phyloP scores from a whole-genome alignment of 2,888 invertebrate genomes.

The Drosophila conformis region DNA sequence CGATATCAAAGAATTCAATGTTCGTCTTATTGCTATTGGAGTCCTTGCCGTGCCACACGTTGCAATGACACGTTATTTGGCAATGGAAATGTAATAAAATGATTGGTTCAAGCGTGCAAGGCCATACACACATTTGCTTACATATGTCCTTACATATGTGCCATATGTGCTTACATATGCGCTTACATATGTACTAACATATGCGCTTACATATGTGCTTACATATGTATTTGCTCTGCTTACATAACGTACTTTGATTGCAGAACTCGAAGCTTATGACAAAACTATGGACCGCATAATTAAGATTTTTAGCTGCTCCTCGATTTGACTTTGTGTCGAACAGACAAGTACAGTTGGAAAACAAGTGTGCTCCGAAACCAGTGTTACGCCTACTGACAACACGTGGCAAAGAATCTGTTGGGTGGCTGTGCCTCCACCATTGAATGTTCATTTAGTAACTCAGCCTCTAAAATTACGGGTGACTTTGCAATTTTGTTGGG shows the following conservation, averaged over 20 bases:
- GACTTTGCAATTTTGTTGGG: not conserved
- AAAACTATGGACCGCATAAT: not conserved
- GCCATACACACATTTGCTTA: no score
- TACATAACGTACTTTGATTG: not conserved
- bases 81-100: constrained; percentile 2
- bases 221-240: no score
- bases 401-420: not conserved
- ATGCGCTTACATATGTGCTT: no score
- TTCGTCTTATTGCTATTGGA: not conserved
- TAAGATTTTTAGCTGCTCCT: not conserved
- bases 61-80: constrained; percentile 42
- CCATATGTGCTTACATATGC: no score
- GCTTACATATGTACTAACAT: no score
- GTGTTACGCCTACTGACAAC: not conserved
- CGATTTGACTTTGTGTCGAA: not conserved
- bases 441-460: not conserved
- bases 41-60: constrained; percentile 25
- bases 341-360: not conserved
- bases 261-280: not conserved
- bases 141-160: not conserved
- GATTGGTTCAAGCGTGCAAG: not conserved
- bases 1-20: not conserved
- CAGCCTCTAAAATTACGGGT: not conserved
- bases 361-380: not conserved
- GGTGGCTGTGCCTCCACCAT: not conserved